phyloP scores from a whole-genome alignment of 2,888 invertebrate species.

The Morinoia aosen region DNA sequence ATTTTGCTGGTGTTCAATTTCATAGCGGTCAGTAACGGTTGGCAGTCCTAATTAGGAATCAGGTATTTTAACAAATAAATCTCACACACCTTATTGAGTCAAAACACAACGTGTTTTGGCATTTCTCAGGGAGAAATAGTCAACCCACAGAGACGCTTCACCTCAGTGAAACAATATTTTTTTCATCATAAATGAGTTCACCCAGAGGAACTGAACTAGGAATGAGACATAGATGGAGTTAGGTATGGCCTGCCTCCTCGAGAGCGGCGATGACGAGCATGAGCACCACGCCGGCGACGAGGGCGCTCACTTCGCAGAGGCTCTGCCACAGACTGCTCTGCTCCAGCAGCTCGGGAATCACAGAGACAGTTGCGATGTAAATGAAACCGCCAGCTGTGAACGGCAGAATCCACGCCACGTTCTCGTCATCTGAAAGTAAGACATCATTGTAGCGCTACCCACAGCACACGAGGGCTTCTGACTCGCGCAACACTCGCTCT shows the following conservation, averaged over 20 bases:
- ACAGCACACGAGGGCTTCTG: neutral
- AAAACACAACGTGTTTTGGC: neutral
- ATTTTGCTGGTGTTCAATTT: neutral
- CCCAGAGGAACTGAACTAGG: neutral
- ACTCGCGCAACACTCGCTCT: neutral
- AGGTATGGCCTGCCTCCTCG: constrained; percentile 61
- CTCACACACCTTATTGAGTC: neutral
- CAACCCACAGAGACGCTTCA: neutral
- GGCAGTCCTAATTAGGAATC: neutral
- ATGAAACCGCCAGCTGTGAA: constrained; percentile 99
- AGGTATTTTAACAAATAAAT: neutral
- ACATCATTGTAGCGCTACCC: constrained; percentile 70
- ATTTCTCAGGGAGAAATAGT: neutral
- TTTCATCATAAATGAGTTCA: neutral
- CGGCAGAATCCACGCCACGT: constrained; percentile 91
- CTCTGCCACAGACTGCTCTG: constrained; percentile 90
- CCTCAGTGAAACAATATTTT: neutral
- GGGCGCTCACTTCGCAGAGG: constrained; percentile 88
- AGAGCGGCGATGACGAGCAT: constrained; percentile 93
- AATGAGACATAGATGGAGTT: neutral
- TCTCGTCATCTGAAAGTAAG: constrained; percentile 76
- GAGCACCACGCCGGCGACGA: constrained; percentile 91
- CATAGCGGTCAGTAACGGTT: neutral
- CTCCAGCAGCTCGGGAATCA: constrained; percentile 95
- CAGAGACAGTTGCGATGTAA: constrained; percentile 98